Conservation (phyloP, 1,140 invertebrate species). For the Cylas formicarius region DNA sequence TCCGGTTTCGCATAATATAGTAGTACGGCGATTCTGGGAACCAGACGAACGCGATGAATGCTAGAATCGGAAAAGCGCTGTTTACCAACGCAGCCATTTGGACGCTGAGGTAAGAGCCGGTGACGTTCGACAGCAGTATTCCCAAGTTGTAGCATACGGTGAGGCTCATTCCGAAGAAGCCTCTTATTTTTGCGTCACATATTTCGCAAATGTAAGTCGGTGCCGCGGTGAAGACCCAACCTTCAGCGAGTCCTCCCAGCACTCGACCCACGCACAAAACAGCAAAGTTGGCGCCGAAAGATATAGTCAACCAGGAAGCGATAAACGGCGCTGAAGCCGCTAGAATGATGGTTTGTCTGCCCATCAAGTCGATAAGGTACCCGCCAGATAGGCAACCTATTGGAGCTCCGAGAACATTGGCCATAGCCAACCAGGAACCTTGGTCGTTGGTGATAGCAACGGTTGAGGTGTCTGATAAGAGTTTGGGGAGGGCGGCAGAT, state of each 20-base stretch:
- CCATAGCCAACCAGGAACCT: slow-evolving; percentile 55
- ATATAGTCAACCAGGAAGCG: slow-evolving; percentile 59
- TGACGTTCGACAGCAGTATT: slow-evolving; percentile 58
- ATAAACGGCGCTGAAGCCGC: slow-evolving; percentile 53
- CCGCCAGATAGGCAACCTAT: slow-evolving; percentile 43
- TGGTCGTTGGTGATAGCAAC: slow-evolving; percentile 49
- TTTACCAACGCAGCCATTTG: slow-evolving; percentile 52
- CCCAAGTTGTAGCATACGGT: slow-evolving; percentile 46
- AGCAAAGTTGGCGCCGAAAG: slow-evolving; percentile 44
- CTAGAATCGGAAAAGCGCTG: slow-evolving; percentile 50
- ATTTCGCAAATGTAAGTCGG: slow-evolving; percentile 64
- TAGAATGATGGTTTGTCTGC: slow-evolving; percentile 61
- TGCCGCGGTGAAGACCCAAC: slow-evolving; percentile 56
- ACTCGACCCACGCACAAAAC: slow-evolving; percentile 48
- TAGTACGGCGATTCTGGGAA: slow-evolving; percentile 78
- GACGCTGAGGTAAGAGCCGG: slow-evolving; percentile 56
- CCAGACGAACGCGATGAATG: slow-evolving; percentile 55
- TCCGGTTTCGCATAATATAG: slow-evolving; percentile 49
- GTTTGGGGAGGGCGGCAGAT: slow-evolving; percentile 30
- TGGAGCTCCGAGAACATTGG: slow-evolving; percentile 42
- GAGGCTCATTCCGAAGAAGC: slow-evolving; percentile 39
- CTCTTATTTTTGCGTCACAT: slow-evolving; percentile 58
- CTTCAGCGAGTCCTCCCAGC: slow-evolving; percentile 59
- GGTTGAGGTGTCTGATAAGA: slow-evolving; percentile 23
- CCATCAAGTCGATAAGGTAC: slow-evolving; percentile 47